These are phyloP conservation scores for Oedothorax gibbosus DNA, from an alignment of 1,140 invertebrate genomes.

Conservation along the genomic window DNA sequence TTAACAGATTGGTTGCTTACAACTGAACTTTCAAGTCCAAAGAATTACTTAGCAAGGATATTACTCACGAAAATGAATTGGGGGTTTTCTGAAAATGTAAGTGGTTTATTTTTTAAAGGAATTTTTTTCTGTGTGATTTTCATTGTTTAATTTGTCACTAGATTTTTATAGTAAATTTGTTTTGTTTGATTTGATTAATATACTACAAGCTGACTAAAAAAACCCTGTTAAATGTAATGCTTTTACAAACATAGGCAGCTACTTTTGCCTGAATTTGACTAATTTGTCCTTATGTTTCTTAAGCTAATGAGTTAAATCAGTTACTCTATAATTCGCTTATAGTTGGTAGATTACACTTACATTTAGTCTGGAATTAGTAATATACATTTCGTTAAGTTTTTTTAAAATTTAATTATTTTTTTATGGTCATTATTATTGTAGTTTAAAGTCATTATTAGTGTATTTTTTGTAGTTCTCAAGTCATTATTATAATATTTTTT, in stretches of 20 bases:
- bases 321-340: too few species aligned
- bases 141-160: neutral
- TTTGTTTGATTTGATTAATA: too few species aligned
- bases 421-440: neutral
- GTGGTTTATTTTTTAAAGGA: neutral
- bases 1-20: slow-evolving; percentile 8
- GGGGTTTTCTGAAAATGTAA: slow-evolving; percentile 16
- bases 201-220: too few species aligned
- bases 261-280: too few species aligned
- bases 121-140: neutral
- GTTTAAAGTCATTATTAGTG: neutral
- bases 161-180: neutral
- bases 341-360: too few species aligned
- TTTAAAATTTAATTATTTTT: neutral
- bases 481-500: neutral
- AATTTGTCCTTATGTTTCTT: too few species aligned
- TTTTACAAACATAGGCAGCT: too few species aligned
- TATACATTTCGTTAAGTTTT: neutral
- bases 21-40: neutral
- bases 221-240: too few species aligned
- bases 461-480: neutral
- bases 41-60: slow-evolving; percentile 24
- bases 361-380: neutral
- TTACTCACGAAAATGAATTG: slow-evolving; percentile 24
- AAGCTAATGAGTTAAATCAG: too few species aligned